A percentile compares a stretch with the other conserved stretches of the same genome.
phyloP scores from a whole-genome alignment of 2,797 vertebrate species.

The Furcifer pardalis region DNA sequence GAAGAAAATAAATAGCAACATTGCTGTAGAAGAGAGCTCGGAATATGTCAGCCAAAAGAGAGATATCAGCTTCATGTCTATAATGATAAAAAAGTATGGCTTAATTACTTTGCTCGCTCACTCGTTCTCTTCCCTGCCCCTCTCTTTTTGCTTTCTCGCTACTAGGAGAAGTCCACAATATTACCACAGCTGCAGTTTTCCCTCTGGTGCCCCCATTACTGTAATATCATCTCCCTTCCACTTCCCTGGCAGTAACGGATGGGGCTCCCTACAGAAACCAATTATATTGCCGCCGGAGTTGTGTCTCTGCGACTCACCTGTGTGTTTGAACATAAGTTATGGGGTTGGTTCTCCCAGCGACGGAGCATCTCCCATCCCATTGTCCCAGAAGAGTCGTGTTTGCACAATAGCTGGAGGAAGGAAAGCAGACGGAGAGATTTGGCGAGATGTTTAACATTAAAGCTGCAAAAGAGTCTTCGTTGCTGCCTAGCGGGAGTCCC shows the following conservation, averaged over 20 bases:
- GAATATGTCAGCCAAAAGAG: background rate
- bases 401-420: background rate
- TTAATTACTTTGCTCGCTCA: background rate
- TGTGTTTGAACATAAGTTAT: background rate
- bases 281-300: background rate
- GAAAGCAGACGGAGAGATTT: background rate
- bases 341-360: background rate
- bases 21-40: background rate
- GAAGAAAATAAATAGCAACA: background rate
- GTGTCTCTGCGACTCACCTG: background rate
- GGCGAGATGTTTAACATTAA: background rate
- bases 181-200: background rate
- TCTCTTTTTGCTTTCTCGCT: background rate
- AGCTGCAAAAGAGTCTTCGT: background rate
- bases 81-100: background rate
- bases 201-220: background rate
- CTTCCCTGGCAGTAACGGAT: background rate
- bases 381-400: background rate
- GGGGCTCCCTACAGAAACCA: background rate
- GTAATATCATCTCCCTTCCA: background rate
- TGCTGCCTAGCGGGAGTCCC: background rate
- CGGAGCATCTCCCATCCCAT: no score
- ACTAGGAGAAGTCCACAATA: background rate
- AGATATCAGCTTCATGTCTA: background rate
- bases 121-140: no score